phyloP scores from a whole-genome alignment of 2,888 invertebrate genomes.

The Eupithecia insigniata region DNA sequence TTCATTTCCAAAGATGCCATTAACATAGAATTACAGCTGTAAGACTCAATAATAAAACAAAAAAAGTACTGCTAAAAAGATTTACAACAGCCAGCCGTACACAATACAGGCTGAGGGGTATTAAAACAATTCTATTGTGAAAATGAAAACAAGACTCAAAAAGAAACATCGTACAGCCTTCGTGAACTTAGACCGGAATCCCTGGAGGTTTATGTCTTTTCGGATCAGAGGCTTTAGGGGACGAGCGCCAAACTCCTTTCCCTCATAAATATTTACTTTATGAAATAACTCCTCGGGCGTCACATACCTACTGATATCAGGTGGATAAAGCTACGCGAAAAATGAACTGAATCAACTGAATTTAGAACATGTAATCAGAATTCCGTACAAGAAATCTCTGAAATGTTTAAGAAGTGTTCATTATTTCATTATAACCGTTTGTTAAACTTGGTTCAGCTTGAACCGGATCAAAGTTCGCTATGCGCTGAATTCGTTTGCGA shows the following conservation, averaged over 20 bases:
- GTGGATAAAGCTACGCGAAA: conserved; percentile 71
- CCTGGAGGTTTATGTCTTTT: conserved; percentile 82
- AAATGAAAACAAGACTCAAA: conserved; percentile 40
- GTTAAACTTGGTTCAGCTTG: no score
- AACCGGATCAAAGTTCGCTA: no score
- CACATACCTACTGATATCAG: conserved; percentile 68
- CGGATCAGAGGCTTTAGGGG: conserved; percentile 80
- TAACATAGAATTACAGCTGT: background rate
- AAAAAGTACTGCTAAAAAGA: conserved; percentile 18
- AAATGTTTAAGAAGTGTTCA: background rate
- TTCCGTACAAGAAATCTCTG: background rate
- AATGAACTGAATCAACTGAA: conserved; percentile 15
- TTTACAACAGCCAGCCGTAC: conserved; percentile 43
- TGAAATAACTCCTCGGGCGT: conserved; percentile 78
- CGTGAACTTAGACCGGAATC: conserved; percentile 80
- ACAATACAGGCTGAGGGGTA: conserved; percentile 46
- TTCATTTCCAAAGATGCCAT: background rate
- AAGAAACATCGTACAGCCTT: conserved; percentile 70
- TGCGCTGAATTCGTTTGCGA: no score
- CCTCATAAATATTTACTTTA: conserved; percentile 84
- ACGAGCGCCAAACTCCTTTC: conserved; percentile 75
- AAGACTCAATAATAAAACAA: background rate
- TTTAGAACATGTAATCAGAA: background rate
- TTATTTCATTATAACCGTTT: background rate
- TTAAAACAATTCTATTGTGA: conserved; percentile 43